These are phyloP conservation scores for Heliconius congener DNA, from an alignment of 1,140 invertebrate genomes.

Conservation along the genomic window DNA sequence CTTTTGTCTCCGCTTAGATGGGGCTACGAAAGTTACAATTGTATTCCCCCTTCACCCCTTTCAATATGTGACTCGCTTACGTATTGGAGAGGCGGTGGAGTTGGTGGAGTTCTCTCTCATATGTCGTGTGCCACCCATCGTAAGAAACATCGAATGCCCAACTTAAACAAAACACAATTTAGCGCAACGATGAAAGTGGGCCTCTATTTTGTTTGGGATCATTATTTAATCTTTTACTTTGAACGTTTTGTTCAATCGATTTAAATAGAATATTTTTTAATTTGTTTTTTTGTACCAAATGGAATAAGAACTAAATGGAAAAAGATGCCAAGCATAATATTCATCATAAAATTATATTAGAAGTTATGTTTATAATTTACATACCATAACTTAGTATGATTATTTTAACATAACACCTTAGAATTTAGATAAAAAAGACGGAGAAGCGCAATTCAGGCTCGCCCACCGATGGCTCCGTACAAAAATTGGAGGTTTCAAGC, in stretches of 20 bases:
- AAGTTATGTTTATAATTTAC: no score
- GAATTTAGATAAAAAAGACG: no score
- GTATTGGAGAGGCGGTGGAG: conserved; percentile 77
- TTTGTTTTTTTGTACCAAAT: no score
- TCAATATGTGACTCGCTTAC: conserved; percentile 81
- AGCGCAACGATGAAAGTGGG: conserved; percentile 51
- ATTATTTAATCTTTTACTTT: conserved; percentile 1
- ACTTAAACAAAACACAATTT: conserved; percentile 63
- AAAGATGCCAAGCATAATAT: no score
- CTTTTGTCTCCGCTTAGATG: conserved; percentile 73
- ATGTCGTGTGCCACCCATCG: conserved; percentile 69
- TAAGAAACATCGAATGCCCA: conserved; percentile 63
- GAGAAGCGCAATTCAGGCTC: no score
- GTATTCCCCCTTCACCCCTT: conserved; percentile 76
- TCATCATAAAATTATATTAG: no score
- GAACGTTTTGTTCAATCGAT: not conserved
- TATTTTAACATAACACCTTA: no score
- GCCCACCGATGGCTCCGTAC: no score
- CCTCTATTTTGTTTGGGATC: conserved; percentile 20
- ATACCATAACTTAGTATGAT: no score
- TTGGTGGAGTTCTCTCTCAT: conserved; percentile 78
- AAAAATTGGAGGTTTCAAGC: no score
- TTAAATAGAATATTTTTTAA: not conserved
- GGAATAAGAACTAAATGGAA: no score
- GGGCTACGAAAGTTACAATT: conserved; percentile 79